A percentile compares a stretch with the other conserved stretches of the same genome.
phyloP scores from a whole-genome alignment of 2,888 invertebrate species.

The Tenthredo scrophulariae region DNA sequence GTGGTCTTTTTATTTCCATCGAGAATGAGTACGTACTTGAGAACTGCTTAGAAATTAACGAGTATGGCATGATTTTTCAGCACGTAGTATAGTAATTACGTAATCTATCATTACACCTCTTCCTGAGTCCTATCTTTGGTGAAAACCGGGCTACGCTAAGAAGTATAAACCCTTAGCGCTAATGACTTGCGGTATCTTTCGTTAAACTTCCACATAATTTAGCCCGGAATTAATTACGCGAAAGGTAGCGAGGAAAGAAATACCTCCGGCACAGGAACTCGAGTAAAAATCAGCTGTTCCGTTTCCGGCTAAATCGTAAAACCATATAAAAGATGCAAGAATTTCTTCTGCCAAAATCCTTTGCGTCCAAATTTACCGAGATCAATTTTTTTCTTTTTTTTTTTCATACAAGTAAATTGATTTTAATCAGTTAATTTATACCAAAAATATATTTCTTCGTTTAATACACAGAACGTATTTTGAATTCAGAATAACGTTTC shows the following conservation, averaged over 20 bases:
- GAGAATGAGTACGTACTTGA: not conserved
- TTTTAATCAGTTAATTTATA: not conserved
- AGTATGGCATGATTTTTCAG: not conserved
- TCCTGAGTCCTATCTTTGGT: not conserved
- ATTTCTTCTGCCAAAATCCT: not conserved
- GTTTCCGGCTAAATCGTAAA: not conserved
- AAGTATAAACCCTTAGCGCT: conserved; percentile 7
- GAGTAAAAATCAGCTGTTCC: not conserved
- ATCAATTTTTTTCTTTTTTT: not conserved
- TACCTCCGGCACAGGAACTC: not conserved
- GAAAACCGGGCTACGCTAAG: not conserved
- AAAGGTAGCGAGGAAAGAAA: not conserved
- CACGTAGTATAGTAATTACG: conserved; percentile 6
- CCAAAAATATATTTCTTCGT: no score
- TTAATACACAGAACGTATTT: no score
- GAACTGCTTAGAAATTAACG: not conserved
- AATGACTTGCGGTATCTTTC: conserved; percentile 23
- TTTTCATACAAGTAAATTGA: not conserved
- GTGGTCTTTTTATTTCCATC: not conserved
- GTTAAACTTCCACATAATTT: conserved; percentile 25
- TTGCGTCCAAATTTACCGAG: not conserved
- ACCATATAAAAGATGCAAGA: not conserved
- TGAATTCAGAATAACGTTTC: not conserved
- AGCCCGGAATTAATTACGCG: conserved; percentile 29
- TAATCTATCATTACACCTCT: conserved; percentile 19